Conservation (phyloP, 2,888 invertebrate species). For the Myopa tessellatipennis region DNA sequence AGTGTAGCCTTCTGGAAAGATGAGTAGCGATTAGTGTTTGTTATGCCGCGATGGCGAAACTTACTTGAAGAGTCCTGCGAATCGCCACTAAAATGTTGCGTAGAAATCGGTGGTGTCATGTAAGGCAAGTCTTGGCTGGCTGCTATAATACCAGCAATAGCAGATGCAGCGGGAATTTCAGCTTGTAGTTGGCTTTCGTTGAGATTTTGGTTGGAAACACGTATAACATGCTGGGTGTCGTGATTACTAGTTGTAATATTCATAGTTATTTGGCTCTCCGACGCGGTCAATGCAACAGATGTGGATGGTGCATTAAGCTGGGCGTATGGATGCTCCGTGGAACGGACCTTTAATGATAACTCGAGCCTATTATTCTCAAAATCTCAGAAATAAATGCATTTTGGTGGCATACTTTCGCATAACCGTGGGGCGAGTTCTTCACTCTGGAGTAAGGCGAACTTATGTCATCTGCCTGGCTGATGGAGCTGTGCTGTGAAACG, state of each 20-base stretch:
- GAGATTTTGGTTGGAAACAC: constrained; percentile 51
- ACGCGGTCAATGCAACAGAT: constrained; percentile 54
- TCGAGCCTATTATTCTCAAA: not conserved
- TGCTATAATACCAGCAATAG: constrained; percentile 85
- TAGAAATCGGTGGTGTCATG: constrained; percentile 83
- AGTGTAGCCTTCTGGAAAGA: constrained; percentile 84
- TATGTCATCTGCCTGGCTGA: constrained; percentile 71
- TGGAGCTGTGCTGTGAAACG: constrained; percentile 73
- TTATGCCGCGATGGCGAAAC: constrained; percentile 47
- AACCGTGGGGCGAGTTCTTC: constrained; percentile 75
- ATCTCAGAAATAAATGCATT: not conserved
- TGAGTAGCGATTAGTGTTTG: constrained; percentile 35
- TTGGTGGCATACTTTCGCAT: constrained; percentile 70
- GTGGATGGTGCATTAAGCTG: constrained; percentile 65
- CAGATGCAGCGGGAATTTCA: constrained; percentile 87
- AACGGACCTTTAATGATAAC: constrained; percentile 55
- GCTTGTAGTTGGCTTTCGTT: constrained; percentile 61
- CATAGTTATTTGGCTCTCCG: constrained; percentile 42
- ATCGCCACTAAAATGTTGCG: constrained; percentile 86
- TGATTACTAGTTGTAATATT: constrained; percentile 48
- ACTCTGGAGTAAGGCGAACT: constrained; percentile 76
- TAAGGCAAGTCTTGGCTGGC: constrained; percentile 90
- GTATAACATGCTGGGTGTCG: constrained; percentile 37
- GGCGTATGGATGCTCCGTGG: constrained; percentile 68
- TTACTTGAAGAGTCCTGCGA: constrained; percentile 89